phyloP scores from a whole-genome alignment of 2,113 vertebrate species.

The Chloebia gouldiae region DNA sequence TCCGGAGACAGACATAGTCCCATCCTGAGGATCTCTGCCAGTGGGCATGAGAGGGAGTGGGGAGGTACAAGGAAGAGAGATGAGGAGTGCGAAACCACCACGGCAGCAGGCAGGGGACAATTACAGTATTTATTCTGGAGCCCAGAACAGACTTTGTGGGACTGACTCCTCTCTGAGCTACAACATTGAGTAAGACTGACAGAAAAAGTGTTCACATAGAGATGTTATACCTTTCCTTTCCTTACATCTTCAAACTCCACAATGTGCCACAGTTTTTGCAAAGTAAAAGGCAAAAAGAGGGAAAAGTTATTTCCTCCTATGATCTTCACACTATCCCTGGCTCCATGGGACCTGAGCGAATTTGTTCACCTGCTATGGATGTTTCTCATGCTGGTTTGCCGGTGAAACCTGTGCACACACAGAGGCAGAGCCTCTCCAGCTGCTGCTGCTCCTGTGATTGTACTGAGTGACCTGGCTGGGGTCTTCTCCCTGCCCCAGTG shows the following conservation, averaged over 20 bases:
- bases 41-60: not conserved
- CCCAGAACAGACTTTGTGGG: not conserved
- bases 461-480: not conserved
- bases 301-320: not conserved
- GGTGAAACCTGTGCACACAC: not conserved
- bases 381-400: not conserved
- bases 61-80: not conserved
- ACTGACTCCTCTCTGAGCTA: not conserved
- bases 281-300: not conserved
- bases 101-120: not conserved
- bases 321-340: fast-evolving
- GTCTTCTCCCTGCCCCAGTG: not conserved
- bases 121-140: not conserved
- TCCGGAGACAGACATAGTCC: not conserved
- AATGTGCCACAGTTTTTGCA: not conserved
- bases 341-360: not conserved
- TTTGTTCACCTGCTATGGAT: not conserved
- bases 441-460: not conserved
- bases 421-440: not conserved
- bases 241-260: not conserved
- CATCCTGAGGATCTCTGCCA: not conserved
- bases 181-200: not conserved
- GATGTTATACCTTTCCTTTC: not conserved
- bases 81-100: not conserved
- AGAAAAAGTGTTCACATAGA: not conserved